Evolutionary conservation across 2,888 invertebrate species (phyloP).

Genomic region (Trissolcus japonicus): DNA sequence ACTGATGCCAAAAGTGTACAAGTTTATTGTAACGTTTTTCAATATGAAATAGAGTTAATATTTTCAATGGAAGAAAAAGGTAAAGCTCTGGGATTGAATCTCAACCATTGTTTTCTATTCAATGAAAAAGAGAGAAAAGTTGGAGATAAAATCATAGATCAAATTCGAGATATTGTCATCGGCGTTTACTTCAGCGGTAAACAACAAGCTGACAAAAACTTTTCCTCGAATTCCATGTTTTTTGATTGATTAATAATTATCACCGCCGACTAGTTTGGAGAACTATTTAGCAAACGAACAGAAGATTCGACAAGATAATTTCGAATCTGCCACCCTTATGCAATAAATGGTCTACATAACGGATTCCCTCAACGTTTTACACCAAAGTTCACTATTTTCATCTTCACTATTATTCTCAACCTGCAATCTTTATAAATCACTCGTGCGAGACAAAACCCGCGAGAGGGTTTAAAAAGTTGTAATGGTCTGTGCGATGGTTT

Average conservation of each 20-base stretch:
- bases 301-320: constrained; percentile 1
- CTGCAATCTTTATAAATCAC: constrained; percentile 3
- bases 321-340: background rate
- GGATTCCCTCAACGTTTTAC: background rate
- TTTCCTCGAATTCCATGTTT: background rate
- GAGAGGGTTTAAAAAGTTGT: background rate
- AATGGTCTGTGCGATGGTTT: background rate
- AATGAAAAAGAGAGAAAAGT: too few relatives aligned
- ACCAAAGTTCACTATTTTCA: constrained; percentile 2
- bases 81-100: too few relatives aligned
- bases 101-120: too few relatives aligned
- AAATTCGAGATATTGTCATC: background rate
- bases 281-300: background rate
- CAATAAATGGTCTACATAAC: constrained; percentile 3
- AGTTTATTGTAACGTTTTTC: too few relatives aligned
- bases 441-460: constrained; percentile 1
- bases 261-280: too few relatives aligned
- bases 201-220: background rate
- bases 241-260: background rate
- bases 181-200: background rate
- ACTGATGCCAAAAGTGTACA: too few relatives aligned
- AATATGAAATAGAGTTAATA: too few relatives aligned
- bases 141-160: background rate
- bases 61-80: too few relatives aligned
- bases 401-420: background rate